Conservation (phyloP, 1,140 invertebrate genomes). For the Pseudomyrmex cubaensis region DNA sequence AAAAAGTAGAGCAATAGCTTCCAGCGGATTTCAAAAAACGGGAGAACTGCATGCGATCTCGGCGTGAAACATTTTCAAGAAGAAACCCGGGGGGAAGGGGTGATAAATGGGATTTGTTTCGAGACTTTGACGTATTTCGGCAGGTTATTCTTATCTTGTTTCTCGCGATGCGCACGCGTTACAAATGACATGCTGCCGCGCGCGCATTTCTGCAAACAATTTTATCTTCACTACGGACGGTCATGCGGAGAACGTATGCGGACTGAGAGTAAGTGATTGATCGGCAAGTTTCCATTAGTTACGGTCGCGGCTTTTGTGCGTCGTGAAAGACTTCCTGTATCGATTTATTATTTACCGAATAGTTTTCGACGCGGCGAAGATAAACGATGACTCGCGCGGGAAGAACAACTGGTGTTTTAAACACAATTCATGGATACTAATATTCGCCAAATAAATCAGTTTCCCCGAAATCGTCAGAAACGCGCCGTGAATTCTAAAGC, state of each 20-base stretch:
- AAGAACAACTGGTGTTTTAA: neutral
- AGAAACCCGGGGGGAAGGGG: too few relatives aligned
- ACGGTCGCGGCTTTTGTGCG: neutral
- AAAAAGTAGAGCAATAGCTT: too few relatives aligned
- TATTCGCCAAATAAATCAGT: too few relatives aligned
- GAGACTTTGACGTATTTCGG: neutral
- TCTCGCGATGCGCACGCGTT: neutral
- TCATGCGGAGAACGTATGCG: neutral
- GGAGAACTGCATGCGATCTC: too few relatives aligned
- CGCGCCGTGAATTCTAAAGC: too few relatives aligned
- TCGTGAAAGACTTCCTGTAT: neutral
- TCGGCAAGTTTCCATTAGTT: neutral
- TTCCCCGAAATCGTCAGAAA: too few relatives aligned
- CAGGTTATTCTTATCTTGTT: neutral
- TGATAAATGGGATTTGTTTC: neutral
- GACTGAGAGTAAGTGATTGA: neutral
- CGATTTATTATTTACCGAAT: conserved; percentile 10
- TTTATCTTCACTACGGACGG: neutral
- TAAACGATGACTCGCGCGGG: neutral
- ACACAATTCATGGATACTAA: too few relatives aligned
- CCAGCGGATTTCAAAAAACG: too few relatives aligned
- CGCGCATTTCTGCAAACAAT: neutral
- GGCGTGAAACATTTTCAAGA: too few relatives aligned
- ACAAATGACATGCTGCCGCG: neutral
- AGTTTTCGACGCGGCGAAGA: neutral